Base-by-base conservation (phyloP, 2,888 invertebrate genomes). In the Eupithecia insigniata region DNA sequence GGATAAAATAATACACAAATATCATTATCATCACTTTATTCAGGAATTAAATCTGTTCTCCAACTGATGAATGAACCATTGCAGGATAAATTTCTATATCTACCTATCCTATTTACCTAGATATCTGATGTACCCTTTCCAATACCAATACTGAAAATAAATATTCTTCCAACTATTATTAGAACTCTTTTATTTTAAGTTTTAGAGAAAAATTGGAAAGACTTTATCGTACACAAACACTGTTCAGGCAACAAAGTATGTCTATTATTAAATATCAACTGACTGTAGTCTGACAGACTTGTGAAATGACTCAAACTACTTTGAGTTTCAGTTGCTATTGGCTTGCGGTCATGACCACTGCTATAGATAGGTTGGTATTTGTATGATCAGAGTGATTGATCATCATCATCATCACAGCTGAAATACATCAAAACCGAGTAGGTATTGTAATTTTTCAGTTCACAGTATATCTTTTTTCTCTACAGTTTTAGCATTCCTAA, bases 1-100 rank as follows among this genome's bases (percentile, higher is more conserved):
- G 16, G 26, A 18, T 28, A 39, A 76, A 83, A 85, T 81, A 76
- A 85, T 79, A 80, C 69, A 76, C 67, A 51, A 58, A 26, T 70
- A 74, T 72, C 80, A 76, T 83, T 79, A 83, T 86, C 78, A 82
- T 89, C 82, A 82, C 85, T 92, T 93, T 92, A 92, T 91, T 92
- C 81, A 78, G 91, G 90, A 91, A 90, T 92, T 89, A 88, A 92
- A 90, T 92, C 84, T 91, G 88, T 85, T 73, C 67, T 69, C 58
- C 28, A 73, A 76, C 66, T 71, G 39, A 67, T 58, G 66, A 88
- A 85, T 39, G 69, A 74, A 75, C 72, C 65, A 67, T 67, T 71
- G 61, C 67, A 71, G 67, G 46, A 72, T 69, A 69, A 65, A 70
- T 60, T 69, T 71, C 87, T 87, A 87, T 81, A 71, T 76, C 79